Evolutionary conservation across 2,113 vertebrate genomes (phyloP).

Genomic region (Python bivittatus): DNA sequence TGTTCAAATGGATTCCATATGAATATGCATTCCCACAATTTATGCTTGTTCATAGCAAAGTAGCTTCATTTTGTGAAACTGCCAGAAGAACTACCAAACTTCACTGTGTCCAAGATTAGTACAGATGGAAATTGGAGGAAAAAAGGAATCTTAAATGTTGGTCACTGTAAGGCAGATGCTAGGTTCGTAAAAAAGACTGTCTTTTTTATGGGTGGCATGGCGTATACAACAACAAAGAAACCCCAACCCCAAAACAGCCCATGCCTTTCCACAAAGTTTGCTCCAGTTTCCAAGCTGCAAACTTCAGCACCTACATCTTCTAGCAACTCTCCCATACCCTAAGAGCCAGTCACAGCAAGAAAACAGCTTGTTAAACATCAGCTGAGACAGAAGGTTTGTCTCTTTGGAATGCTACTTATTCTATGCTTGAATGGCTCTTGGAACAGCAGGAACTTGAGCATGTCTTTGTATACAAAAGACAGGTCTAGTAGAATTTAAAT

Average conservation of each 20-base stretch:
- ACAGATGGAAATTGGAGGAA: not conserved
- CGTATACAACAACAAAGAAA: not conserved
- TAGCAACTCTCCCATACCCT: not conserved
- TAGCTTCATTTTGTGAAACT: not conserved
- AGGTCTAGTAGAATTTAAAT: conserved; percentile 68
- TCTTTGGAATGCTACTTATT: conserved; percentile 72
- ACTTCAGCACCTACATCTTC: not conserved
- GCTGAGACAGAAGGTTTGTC: conserved; percentile 75
- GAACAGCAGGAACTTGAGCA: conserved; percentile 64
- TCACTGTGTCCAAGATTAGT: not conserved
- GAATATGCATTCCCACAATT: not conserved
- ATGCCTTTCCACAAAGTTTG: not conserved
- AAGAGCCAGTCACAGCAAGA: conserved; percentile 63
- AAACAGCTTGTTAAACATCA: conserved; percentile 77
- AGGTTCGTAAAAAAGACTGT: not conserved
- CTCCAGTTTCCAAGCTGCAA: not conserved
- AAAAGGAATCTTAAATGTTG: not conserved
- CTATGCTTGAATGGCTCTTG: conserved; percentile 68
- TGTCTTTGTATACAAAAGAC: conserved; percentile 63
- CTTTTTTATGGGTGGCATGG: not conserved
- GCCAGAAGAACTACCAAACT: not conserved
- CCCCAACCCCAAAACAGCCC: not conserved
- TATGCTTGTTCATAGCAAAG: not conserved
- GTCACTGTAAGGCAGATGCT: not conserved
- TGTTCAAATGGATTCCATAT: not conserved